A percentile compares a stretch with the other conserved stretches of the same genome.
Evolutionary conservation across 2,888 invertebrate genomes (phyloP).

Genomic region (Athrips mouffetella): DNA sequence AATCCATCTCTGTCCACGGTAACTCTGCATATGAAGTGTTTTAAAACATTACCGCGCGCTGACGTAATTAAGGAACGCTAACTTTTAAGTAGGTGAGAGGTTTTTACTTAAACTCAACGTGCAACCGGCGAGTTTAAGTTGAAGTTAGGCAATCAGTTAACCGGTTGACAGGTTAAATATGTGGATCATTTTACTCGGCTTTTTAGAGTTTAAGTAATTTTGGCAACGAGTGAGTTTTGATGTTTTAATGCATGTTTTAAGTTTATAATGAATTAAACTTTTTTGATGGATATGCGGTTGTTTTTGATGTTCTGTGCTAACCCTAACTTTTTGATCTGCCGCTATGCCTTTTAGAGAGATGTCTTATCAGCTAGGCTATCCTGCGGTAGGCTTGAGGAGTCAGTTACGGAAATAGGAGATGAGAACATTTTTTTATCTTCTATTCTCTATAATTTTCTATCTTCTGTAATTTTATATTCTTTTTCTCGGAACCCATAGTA

Average conservation of each 20-base stretch:
- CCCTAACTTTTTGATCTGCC: background rate
- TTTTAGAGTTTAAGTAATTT: slow-evolving; percentile 7
- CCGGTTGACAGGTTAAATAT: background rate
- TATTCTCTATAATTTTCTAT: too few relatives aligned
- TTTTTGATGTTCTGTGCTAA: background rate
- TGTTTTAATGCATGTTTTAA: slow-evolving; percentile 6
- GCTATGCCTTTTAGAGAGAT: too few relatives aligned
- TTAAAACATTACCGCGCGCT: slow-evolving; percentile 57
- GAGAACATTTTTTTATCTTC: too few relatives aligned
- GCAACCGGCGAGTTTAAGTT: slow-evolving; percentile 36
- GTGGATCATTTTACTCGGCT: slow-evolving; percentile 1
- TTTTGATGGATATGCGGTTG: background rate
- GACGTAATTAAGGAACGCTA: slow-evolving; percentile 53
- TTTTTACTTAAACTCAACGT: slow-evolving; percentile 38
- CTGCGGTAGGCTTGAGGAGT: too few relatives aligned
- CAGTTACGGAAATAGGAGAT: too few relatives aligned
- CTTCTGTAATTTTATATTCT: too few relatives aligned
- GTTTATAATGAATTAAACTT: slow-evolving; percentile 3
- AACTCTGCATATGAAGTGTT: slow-evolving; percentile 60
- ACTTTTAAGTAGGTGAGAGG: slow-evolving; percentile 49
- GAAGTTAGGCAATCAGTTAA: slow-evolving; percentile 1
- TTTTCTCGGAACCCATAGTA: too few relatives aligned
- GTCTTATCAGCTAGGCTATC: too few relatives aligned
- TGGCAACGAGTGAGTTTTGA: background rate
- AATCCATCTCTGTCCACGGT: slow-evolving; percentile 27